Conservation (phyloP, 2,888 invertebrate species). For the Galerucella nymphaeae region DNA sequence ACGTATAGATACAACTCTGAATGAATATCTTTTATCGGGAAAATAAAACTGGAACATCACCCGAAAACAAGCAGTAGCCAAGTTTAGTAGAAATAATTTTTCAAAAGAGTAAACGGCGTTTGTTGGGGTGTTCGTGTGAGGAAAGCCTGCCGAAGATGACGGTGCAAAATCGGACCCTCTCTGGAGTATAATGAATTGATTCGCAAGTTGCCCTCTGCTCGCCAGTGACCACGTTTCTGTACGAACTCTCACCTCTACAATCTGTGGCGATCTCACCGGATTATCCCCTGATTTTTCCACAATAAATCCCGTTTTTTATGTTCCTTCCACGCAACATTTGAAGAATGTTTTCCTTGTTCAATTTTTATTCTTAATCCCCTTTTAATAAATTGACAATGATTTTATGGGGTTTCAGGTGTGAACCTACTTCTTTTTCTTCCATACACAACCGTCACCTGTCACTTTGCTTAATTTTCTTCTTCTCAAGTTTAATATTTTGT, state of each 20-base stretch:
- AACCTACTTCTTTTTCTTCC: no score
- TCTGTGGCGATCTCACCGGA: slow-evolving; percentile 42
- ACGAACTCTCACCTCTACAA: slow-evolving; percentile 58
- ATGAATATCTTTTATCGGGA: slow-evolving; percentile 38
- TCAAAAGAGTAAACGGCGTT: slow-evolving; percentile 51
- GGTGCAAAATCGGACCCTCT: slow-evolving; percentile 62
- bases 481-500: no score
- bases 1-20: slow-evolving; percentile 36
- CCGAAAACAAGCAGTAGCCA: slow-evolving; percentile 23
- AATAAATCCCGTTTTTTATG: slow-evolving; percentile 44
- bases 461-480: no score
- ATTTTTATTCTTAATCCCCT: neutral
- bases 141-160: slow-evolving; percentile 58
- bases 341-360: neutral
- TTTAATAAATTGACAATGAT: no score
- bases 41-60: slow-evolving; percentile 38
- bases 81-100: slow-evolving; percentile 49
- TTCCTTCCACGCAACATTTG: slow-evolving; percentile 27
- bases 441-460: no score
- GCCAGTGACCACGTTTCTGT: slow-evolving; percentile 55
- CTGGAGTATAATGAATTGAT: slow-evolving; percentile 63
- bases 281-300: slow-evolving; percentile 45
- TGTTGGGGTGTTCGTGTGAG: slow-evolving; percentile 49
- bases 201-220: slow-evolving; percentile 61
- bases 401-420: no score